phyloP scores from a whole-genome alignment of 1,140 invertebrate species.

The Heliconius melpomene region DNA sequence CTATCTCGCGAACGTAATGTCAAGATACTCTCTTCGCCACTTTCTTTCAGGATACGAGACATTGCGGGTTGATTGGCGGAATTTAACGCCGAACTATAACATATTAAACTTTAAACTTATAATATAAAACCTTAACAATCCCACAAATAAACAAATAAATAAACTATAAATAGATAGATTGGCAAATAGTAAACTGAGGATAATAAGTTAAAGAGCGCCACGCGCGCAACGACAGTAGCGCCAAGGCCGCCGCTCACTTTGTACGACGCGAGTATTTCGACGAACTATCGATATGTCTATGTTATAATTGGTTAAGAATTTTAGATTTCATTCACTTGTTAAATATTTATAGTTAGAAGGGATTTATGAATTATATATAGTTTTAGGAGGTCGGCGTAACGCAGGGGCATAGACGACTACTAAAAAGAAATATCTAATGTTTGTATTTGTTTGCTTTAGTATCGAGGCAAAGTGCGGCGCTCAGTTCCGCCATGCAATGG shows the following conservation, averaged over 20 bases:
- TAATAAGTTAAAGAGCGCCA: constrained; percentile 44
- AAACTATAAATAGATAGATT: constrained; percentile 24
- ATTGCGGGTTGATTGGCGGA: no score
- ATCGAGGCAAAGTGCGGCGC: no score
- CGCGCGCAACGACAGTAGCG: constrained; percentile 56
- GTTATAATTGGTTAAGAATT: constrained; percentile 36
- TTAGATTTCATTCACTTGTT: constrained; percentile 35
- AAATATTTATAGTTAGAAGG: constrained; percentile 23
- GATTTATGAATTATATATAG: neutral
- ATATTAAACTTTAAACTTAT: neutral
- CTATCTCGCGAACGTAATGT: no score
- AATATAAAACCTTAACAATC: neutral
- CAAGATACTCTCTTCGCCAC: no score
- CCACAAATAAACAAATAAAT: constrained; percentile 7
- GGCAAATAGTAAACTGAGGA: constrained; percentile 36
- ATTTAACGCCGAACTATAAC: neutral
- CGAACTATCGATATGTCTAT: constrained; percentile 53
- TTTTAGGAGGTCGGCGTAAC: no score
- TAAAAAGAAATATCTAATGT: no score
- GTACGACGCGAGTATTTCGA: constrained; percentile 52
- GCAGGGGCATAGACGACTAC: no score
- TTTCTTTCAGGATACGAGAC: no score
- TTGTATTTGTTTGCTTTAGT: no score
- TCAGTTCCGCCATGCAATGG: no score
- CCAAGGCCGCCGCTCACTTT: constrained; percentile 56